phyloP scores from a whole-genome alignment of 2,113 vertebrate species.

The Cyphomyrus plagiostoma region DNA sequence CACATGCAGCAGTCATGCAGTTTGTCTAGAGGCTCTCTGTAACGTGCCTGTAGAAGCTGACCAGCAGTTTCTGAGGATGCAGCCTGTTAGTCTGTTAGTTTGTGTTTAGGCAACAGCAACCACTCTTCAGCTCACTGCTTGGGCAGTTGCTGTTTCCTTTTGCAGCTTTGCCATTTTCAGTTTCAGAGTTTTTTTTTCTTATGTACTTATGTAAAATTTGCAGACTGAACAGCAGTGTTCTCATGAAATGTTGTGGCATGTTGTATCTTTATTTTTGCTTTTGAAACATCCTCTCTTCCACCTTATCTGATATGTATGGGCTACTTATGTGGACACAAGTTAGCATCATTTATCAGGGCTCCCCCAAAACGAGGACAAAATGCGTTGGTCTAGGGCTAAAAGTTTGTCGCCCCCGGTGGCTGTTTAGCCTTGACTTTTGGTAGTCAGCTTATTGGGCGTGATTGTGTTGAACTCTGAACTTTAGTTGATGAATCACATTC shows the following conservation, averaged over 20 bases:
- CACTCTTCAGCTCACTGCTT: not conserved
- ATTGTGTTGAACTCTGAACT: too few relatives aligned
- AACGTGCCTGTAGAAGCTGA: too few relatives aligned
- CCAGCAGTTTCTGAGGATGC: too few relatives aligned
- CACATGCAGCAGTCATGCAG: not conserved
- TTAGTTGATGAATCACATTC: too few relatives aligned
- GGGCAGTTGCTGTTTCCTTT: not conserved
- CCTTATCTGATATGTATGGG: not conserved
- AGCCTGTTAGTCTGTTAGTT: not conserved
- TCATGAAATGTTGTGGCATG: not conserved
- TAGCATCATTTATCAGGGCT: too few relatives aligned
- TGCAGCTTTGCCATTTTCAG: not conserved
- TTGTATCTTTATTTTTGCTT: not conserved
- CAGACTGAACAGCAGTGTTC: not conserved
- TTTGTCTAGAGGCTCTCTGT: not conserved
- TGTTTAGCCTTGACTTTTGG: too few relatives aligned
- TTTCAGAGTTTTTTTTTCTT: not conserved
- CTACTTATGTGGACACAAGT: not conserved
- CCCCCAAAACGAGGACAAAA: too few relatives aligned
- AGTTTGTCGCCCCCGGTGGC: too few relatives aligned
- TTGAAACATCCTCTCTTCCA: not conserved
- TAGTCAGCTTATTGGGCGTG: too few relatives aligned
- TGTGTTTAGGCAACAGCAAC: not conserved
- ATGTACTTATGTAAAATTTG: not conserved
- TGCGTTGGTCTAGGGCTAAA: too few relatives aligned